phyloP scores from a whole-genome alignment of 2,888 invertebrate species.

The Aporophyla nigra region DNA sequence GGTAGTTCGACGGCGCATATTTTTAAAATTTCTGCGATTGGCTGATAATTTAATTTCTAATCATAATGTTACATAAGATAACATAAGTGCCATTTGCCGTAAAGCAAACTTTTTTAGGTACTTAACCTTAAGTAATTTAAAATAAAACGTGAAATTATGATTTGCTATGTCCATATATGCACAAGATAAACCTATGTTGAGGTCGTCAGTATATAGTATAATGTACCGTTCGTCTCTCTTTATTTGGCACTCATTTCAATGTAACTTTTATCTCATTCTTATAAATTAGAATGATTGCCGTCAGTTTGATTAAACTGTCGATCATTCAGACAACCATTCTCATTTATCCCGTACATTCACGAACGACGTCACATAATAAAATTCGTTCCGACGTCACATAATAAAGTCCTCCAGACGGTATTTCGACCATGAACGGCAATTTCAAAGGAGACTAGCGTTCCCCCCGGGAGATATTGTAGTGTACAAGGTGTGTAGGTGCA shows the following conservation, averaged over 20 bases:
- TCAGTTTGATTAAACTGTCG: background rate
- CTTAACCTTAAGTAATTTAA: no score
- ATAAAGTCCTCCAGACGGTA: no score
- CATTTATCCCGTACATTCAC: background rate
- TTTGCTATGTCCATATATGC: background rate
- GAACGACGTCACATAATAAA: no score
- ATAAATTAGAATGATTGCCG: background rate
- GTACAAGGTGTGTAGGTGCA: no score
- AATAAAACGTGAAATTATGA: background rate
- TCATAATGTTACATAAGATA: background rate
- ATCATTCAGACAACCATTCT: background rate
- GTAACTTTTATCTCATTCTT: background rate
- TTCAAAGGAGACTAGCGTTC: no score
- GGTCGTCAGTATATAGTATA: background rate
- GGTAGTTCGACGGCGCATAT: conserved; percentile 1
- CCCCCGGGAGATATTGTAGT: no score
- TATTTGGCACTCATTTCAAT: background rate
- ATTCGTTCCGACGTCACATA: no score
- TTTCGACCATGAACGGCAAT: no score
- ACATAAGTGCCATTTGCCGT: background rate
- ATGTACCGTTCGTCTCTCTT: background rate
- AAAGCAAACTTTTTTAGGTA: background rate
- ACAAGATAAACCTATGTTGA: background rate
- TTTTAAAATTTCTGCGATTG: background rate
- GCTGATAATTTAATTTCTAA: conserved; percentile 1